Evolutionary conservation across 2,888 invertebrate genomes (phyloP).

Genomic region (Folsomia candida): DNA sequence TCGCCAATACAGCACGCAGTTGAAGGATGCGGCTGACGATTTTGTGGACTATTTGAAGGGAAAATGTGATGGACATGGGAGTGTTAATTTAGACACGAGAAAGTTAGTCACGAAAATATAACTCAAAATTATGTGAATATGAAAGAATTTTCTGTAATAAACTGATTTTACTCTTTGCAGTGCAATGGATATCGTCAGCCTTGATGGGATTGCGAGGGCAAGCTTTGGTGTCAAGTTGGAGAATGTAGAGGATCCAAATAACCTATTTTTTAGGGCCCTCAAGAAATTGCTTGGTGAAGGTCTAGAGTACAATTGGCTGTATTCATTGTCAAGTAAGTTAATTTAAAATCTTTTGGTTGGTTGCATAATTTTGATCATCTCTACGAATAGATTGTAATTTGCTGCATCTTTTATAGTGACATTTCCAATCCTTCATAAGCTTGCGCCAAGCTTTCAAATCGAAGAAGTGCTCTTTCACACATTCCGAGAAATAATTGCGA

Average conservation of each 20-base stretch:
- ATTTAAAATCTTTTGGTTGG: background rate
- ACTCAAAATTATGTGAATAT: background rate
- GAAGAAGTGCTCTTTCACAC: conserved; percentile 28
- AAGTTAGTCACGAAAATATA: conserved; percentile 16
- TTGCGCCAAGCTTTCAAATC: conserved; percentile 30
- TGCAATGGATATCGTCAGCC: conserved; percentile 33
- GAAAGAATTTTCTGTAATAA: background rate
- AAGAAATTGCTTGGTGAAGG: conserved; percentile 33
- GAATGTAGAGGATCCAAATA: conserved; percentile 30
- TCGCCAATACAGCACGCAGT: conserved; percentile 24
- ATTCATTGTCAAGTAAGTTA: conserved; percentile 30
- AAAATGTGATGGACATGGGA: conserved; percentile 17
- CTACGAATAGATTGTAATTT: background rate
- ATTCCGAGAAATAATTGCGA: conserved; percentile 23
- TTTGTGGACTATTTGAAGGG: conserved; percentile 16
- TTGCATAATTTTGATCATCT: conserved; percentile 1
- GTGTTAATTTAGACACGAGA: conserved; percentile 25
- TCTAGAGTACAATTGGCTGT: conserved; percentile 24
- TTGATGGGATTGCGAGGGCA: conserved; percentile 33
- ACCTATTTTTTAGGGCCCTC: conserved; percentile 17
- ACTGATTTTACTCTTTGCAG: conserved; percentile 14
- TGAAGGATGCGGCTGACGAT: conserved; percentile 28
- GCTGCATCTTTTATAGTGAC: conserved; percentile 26
- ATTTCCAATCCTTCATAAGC: conserved; percentile 34
- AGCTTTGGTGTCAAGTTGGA: conserved; percentile 32